Evolutionary conservation across 2,113 vertebrate genomes (phyloP).

Genomic region (Ranitomeya variabilis): DNA sequence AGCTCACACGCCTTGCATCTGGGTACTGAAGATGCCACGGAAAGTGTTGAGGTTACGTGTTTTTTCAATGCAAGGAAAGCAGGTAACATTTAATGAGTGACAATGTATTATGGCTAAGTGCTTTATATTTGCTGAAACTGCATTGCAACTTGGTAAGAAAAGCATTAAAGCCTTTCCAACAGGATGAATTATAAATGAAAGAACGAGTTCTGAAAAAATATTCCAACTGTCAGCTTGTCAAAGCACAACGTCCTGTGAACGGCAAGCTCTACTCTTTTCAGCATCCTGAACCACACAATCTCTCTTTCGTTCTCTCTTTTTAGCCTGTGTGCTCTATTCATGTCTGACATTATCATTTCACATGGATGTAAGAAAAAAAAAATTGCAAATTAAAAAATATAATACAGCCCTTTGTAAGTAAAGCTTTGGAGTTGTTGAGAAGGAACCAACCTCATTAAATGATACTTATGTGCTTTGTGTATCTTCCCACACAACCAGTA

Average conservation of each 20-base stretch:
- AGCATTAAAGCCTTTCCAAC: slow-evolving; percentile 54
- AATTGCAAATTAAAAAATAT: slow-evolving; percentile 47
- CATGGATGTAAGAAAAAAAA: slow-evolving; percentile 30
- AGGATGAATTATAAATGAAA: slow-evolving; percentile 59
- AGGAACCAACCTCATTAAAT: slow-evolving; percentile 33
- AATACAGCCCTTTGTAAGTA: slow-evolving; percentile 29
- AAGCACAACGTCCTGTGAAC: slow-evolving; percentile 52
- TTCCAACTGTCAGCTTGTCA: slow-evolving; percentile 58
- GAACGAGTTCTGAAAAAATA: slow-evolving; percentile 54
- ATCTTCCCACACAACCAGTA: background rate
- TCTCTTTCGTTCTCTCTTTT: slow-evolving; percentile 42
- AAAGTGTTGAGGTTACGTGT: background rate
- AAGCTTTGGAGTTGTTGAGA: slow-evolving; percentile 25
- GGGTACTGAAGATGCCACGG: background rate
- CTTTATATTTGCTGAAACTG: slow-evolving; percentile 57
- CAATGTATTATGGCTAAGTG: slow-evolving; percentile 46
- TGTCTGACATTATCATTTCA: slow-evolving; percentile 54
- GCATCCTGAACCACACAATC: slow-evolving; percentile 51
- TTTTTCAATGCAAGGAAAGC: slow-evolving; percentile 6
- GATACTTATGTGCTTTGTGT: background rate
- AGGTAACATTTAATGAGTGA: slow-evolving; percentile 47
- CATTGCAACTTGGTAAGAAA: slow-evolving; percentile 54
- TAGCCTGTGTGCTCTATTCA: slow-evolving; percentile 47
- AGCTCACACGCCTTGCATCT: background rate
- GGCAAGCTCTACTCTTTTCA: slow-evolving; percentile 47